Base-by-base conservation (phyloP, 2,888 invertebrate species). In the Tortricodes alternella region DNA sequence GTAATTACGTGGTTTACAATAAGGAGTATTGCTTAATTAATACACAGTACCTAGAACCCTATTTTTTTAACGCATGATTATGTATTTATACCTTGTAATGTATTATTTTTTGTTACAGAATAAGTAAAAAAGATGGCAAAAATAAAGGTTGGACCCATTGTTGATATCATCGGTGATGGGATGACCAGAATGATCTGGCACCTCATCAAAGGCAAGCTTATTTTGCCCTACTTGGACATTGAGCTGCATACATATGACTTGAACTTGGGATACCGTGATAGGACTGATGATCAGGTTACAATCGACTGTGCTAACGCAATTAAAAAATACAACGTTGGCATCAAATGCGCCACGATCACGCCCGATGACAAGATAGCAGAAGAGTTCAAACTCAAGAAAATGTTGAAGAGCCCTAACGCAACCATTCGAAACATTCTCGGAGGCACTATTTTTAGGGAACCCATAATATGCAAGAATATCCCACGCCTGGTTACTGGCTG, bases 171-270 rank as follows among this genome's bases (percentile, higher is more conserved):
- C 50, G 98, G 98, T n/a, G 97, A 98, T 92, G 98, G 98, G 88
- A 97, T 97, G 97, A 97, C 97, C 35, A 93, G 99, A 70, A 97
- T 99, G 64, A 99, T 99, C 78, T 99, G 99, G 99, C 98, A 99
- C 76, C 93, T 96, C 29, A 99, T 99, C 72, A 99, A 99, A 87
- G 94, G 99, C 57, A 99, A 99, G 85, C 93, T 99, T 32, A 98
- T 99, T 76, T 89, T 99, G 61, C 99, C 99, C 0, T 98, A 97
- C 88, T 92, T 99, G 70, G 98, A 99, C 78, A 95, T 99, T 67
- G 98, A 99, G 80, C 86, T 99, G 53, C 97, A 99, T 78, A 94
- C 95, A 5, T 99, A 93, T 82, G 99, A 99, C 85, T 92, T 99
- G 74, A 97, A 99, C 43, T 97, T 99, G 68, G 97, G 99, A 90